Evolutionary conservation across 2,113 vertebrate species (phyloP).

Genomic region (Dendropsophus ebraccatus): DNA sequence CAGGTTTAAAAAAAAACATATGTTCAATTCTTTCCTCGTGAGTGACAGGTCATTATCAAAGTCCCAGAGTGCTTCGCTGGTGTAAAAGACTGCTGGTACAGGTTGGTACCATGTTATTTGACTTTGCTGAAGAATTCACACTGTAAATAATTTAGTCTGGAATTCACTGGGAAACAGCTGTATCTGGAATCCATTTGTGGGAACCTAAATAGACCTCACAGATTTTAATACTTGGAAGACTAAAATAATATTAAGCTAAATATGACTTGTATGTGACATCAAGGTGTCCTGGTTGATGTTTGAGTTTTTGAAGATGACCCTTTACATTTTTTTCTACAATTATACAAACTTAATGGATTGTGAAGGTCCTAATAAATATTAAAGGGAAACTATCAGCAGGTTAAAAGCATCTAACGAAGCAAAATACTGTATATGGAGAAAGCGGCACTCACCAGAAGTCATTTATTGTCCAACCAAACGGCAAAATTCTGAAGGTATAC

Average conservation of each 20-base stretch:
- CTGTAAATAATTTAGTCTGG: slow-evolving; percentile 65
- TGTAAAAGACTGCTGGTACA: slow-evolving; percentile 67
- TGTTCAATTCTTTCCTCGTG: slow-evolving; percentile 30
- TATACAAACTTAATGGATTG: background rate
- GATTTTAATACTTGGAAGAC: slow-evolving; percentile 31
- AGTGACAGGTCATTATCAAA: slow-evolving; percentile 65
- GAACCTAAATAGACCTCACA: slow-evolving; percentile 43
- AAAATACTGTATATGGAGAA: too few species aligned
- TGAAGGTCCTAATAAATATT: background rate
- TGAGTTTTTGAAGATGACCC: background rate
- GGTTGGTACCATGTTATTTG: slow-evolving; percentile 66
- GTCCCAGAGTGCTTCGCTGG: slow-evolving; percentile 61
- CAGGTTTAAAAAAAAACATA: slow-evolving; percentile 5
- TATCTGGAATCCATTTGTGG: slow-evolving; percentile 67
- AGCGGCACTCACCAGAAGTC: too few species aligned
- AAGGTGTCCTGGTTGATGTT: too few species aligned
- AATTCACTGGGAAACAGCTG: slow-evolving; percentile 68
- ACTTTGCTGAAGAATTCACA: slow-evolving; percentile 64
- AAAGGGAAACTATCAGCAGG: too few species aligned
- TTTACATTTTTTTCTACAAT: background rate
- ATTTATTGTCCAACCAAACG: too few species aligned
- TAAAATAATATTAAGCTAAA: slow-evolving; percentile 26
- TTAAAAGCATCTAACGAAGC: too few species aligned
- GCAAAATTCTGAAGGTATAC: too few species aligned
- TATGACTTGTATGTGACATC: slow-evolving; percentile 4